Evolutionary conservation across 1,140 invertebrate genomes (phyloP).

Genomic region (Cylas formicarius): DNA sequence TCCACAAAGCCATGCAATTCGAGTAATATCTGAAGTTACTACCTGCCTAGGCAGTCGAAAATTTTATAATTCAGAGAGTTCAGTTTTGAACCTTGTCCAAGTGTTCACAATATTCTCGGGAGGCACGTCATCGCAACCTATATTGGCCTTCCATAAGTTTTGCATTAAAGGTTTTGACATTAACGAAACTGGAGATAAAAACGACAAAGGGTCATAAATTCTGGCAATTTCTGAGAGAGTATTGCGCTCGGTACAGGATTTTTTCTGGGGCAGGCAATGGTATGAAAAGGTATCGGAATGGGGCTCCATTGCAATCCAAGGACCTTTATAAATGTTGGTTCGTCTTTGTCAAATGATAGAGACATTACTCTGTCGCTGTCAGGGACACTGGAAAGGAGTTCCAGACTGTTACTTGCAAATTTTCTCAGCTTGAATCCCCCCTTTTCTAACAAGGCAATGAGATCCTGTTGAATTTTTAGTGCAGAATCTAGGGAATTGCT

Average conservation of each 20-base stretch:
- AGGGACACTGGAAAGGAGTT: too few species aligned
- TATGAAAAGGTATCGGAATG: too few species aligned
- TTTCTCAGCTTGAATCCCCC: too few species aligned
- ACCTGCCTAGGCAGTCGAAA: constrained; percentile 2
- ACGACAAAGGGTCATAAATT: constrained; percentile 38
- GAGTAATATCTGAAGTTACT: neutral
- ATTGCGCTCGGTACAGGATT: constrained; percentile 34
- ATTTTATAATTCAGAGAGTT: neutral
- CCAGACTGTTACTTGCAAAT: too few species aligned
- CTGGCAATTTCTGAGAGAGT: constrained; percentile 33
- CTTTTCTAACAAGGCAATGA: too few species aligned
- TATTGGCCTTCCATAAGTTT: constrained; percentile 32
- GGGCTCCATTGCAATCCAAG: too few species aligned
- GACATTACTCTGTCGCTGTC: too few species aligned
- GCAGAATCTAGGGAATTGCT: neutral
- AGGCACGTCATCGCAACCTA: constrained; percentile 35
- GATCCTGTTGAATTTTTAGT: too few species aligned
- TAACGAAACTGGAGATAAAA: constrained; percentile 32
- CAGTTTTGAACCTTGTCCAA: too few species aligned
- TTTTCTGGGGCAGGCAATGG: too few species aligned
- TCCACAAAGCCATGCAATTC: constrained; percentile 35
- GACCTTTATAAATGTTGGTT: too few species aligned
- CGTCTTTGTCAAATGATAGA: too few species aligned
- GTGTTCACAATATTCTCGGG: constrained; percentile 11
- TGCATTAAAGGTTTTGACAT: constrained; percentile 36